A percentile compares a stretch with the other conserved stretches of the same genome.
Conservation (phyloP, 2,797 vertebrate genomes). For the Hoplostethus mediterraneus region DNA sequence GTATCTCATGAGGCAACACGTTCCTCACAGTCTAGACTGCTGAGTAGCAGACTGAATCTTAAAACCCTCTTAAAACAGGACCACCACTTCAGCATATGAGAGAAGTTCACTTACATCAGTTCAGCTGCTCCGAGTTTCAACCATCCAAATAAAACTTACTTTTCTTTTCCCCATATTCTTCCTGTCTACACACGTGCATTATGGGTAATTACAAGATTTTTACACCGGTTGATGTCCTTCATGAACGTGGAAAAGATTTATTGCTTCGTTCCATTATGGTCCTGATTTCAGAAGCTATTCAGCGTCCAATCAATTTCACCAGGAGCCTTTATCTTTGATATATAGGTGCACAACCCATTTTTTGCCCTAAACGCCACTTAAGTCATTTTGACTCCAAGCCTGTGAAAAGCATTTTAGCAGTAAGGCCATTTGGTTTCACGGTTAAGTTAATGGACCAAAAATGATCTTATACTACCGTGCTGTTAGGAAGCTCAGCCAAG, state of each 20-base stretch:
- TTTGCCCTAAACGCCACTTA: slow-evolving; percentile 6
- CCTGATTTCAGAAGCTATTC: slow-evolving; percentile 11
- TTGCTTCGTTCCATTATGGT: slow-evolving; percentile 28
- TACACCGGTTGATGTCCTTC: slow-evolving; percentile 17
- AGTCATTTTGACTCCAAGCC: slow-evolving; percentile 22
- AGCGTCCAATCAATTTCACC: slow-evolving; percentile 5
- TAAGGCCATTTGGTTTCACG: slow-evolving; percentile 61
- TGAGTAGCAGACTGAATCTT: background rate
- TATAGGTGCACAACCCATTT: slow-evolving; percentile 34
- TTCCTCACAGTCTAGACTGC: background rate
- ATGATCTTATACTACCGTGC: slow-evolving; percentile 52
- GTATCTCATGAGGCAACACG: background rate
- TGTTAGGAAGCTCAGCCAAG: slow-evolving; percentile 50
- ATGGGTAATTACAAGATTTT: slow-evolving; percentile 4
- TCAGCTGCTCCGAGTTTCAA: too few relatives aligned
- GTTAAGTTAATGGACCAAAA: slow-evolving; percentile 64
- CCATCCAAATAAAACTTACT: too few relatives aligned
- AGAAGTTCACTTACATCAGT: too few relatives aligned
- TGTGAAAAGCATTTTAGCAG: slow-evolving; percentile 43
- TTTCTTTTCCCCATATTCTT: background rate
- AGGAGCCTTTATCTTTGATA: slow-evolving; percentile 40
- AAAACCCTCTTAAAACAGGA: too few relatives aligned
- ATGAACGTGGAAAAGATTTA: slow-evolving; percentile 51
- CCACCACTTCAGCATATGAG: too few relatives aligned
- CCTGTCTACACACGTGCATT: background rate